phyloP scores from a whole-genome alignment of 2,113 vertebrate genomes.

The Cheilinus undulatus region DNA sequence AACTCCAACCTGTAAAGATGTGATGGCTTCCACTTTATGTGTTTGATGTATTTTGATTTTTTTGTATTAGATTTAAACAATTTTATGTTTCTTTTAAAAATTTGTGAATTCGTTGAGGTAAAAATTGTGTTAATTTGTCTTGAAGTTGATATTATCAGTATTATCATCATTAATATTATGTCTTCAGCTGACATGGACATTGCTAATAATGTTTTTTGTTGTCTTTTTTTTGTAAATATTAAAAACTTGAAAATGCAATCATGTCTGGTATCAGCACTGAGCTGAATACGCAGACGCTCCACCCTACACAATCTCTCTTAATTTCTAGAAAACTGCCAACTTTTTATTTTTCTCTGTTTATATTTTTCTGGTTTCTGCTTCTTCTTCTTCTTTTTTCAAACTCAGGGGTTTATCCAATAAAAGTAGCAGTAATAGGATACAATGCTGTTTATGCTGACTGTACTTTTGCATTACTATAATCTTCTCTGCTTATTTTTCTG shows the following conservation, averaged over 20 bases:
- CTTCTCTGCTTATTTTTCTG: constrained; percentile 71
- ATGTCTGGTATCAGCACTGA: constrained; percentile 61
- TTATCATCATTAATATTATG: constrained; percentile 68
- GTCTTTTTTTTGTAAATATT: constrained; percentile 82
- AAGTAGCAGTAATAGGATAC: constrained; percentile 74
- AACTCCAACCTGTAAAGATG: constrained; percentile 68
- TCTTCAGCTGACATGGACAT: constrained; percentile 64
- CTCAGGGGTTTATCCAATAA: constrained; percentile 82
- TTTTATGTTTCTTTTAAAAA: constrained; percentile 68
- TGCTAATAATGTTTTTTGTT: constrained; percentile 63
- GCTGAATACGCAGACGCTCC: constrained; percentile 58
- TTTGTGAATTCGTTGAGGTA: constrained; percentile 77
- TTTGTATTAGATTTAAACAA: constrained; percentile 76
- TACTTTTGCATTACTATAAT: constrained; percentile 64
- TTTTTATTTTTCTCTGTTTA: constrained; percentile 69
- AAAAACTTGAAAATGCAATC: constrained; percentile 79
- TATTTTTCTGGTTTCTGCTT: constrained; percentile 72
- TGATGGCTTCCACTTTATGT: constrained; percentile 72
- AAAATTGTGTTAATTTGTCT: constrained; percentile 76
- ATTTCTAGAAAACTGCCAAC: constrained; percentile 79
- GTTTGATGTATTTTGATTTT: constrained; percentile 74
- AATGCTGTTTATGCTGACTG: constrained; percentile 67
- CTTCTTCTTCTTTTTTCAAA: constrained; percentile 71
- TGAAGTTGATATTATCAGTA: constrained; percentile 70
- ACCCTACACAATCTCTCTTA: constrained; percentile 64